These are phyloP conservation scores for Indicator maculatus DNA, from an alignment of 2,113 vertebrate genomes.

Conservation along the genomic window DNA sequence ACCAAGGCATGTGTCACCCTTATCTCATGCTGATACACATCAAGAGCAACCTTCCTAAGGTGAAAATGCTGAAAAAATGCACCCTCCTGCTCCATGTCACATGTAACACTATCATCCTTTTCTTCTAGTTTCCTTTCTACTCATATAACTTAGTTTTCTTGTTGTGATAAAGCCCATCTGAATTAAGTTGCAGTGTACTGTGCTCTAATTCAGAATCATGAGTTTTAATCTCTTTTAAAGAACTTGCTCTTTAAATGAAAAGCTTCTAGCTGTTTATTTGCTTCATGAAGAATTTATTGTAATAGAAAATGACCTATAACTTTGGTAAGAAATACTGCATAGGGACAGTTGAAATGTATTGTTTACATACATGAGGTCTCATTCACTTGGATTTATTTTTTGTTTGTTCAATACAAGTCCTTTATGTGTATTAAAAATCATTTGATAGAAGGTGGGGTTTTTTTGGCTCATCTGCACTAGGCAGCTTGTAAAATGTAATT, in stretches of 20 bases:
- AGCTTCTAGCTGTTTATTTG: slow-evolving; percentile 12
- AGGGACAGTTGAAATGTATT: neutral
- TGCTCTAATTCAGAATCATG: slow-evolving; percentile 21
- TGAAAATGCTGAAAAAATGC: neutral
- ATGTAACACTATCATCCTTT: neutral
- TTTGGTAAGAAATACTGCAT: neutral
- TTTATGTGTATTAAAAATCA: neutral
- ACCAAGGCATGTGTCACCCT: neutral
- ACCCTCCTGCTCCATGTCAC: neutral
- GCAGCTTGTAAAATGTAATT: neutral
- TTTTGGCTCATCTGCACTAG: neutral
- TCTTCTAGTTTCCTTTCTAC: neutral
- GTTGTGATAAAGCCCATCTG: neutral
- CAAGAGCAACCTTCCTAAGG: neutral
- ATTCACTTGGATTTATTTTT: neutral
- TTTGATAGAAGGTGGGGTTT: neutral
- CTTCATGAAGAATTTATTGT: slow-evolving; percentile 29
- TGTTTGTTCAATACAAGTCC: neutral
- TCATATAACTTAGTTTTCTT: slow-evolving; percentile 8
- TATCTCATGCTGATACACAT: neutral
- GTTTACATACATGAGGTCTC: neutral
- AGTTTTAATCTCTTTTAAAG: neutral
- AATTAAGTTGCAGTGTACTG: slow-evolving; percentile 11
- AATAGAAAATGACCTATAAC: neutral
- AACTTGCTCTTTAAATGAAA: neutral